Evolutionary conservation across 2,797 vertebrate species (phyloP), one percentile per base, ranked within the genome.

Genomic region (Pangasius larnaudii): DNA sequence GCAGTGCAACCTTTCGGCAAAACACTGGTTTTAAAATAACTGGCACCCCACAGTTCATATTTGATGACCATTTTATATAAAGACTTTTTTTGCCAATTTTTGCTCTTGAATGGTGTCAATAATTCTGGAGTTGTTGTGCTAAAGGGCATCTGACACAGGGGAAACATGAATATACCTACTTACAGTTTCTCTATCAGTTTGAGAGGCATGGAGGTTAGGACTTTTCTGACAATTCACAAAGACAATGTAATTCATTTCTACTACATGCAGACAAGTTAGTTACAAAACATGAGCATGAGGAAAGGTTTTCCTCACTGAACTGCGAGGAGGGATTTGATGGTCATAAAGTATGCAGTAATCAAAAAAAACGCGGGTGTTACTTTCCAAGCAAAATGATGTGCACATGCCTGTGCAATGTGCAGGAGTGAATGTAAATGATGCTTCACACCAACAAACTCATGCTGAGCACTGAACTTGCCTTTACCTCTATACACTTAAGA

Each of bases 401-500:
- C 51, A 42, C 9, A 16, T 30, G 30, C 42, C 8, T 58, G 8
- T 13, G 18, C 13, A 53, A 65, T 65, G 51, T n/a, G 67, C 8
- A 24, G 30, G 13, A 81, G 67, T 65, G 85, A 88, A 92, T 89
- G 67, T 85, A 93, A 91, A 87, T n/a, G 91, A 56, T 16, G 42
- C n/a, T 36, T 87, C 56, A 82, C 46, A 85, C 42, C 63, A 27
- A 72, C 33, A 82, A 39, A 75, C 49, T 61, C 87, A 89, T 90
- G 85, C 88, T 79, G 16, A 49, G 53, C n/a, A 88, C 53, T 30
- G n/a, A 87, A 79, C 85, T 56, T 77, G 71, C 59, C 83, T 93
- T 95, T 93, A 95, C 95, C 95, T 96, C 91, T 89, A 72, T 63
- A 85, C 19, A 53, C 90, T 93, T 96, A 96, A 96, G 94, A 94